Conservation (phyloP, 1,140 invertebrate genomes). For the Nymphalis io region DNA sequence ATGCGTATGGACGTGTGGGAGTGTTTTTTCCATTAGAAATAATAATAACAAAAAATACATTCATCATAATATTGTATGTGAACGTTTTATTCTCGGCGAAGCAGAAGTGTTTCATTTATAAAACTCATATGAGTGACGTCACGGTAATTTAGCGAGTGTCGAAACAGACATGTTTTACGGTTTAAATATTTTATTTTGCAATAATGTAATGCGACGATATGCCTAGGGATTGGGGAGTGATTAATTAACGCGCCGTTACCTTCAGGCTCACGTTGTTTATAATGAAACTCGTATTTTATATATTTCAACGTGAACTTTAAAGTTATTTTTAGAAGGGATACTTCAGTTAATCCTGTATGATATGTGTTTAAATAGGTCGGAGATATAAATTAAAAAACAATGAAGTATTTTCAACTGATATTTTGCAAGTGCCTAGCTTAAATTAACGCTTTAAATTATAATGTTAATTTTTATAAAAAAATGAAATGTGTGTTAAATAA, state of each 20-base stretch:
- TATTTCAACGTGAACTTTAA: not conserved
- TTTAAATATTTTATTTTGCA: constrained; percentile 30
- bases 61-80: not conserved
- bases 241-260: constrained; percentile 18
- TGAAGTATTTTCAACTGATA: too few relatives aligned
- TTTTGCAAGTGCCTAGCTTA: too few relatives aligned
- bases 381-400: too few relatives aligned
- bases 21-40: too few relatives aligned
- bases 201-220: constrained; percentile 28
- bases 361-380: too few relatives aligned
- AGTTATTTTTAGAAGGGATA: too few relatives aligned
- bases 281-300: not conserved
- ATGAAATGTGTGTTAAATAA: too few relatives aligned
- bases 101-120: not conserved
- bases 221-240: constrained; percentile 15
- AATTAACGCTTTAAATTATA: too few relatives aligned
- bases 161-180: constrained; percentile 8
- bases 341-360: too few relatives aligned
- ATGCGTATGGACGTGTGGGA: too few relatives aligned
- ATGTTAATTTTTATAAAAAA: too few relatives aligned
- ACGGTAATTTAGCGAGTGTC: constrained; percentile 15
- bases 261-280: not conserved
- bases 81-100: not conserved
- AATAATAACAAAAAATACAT: too few relatives aligned
- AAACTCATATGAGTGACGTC: not conserved